Evolutionary conservation across 2,797 vertebrate species (phyloP).

Genomic region (Pseudopleuronectes americanus): DNA sequence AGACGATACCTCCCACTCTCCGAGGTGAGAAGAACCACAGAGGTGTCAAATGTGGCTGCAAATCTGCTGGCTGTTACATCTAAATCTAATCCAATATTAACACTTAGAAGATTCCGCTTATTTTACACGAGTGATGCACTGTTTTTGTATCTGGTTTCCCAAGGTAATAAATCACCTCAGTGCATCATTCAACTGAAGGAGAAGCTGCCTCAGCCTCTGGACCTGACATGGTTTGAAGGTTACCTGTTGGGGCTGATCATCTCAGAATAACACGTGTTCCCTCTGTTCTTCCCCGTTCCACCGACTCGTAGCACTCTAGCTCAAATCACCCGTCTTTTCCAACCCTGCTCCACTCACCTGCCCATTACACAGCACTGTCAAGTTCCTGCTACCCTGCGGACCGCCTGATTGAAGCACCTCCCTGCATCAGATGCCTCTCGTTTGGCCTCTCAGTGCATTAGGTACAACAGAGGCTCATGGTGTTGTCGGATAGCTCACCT

Average conservation of each 20-base stretch:
- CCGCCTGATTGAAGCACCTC: slow-evolving; percentile 5
- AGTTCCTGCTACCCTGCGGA: background rate
- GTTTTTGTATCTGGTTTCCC: background rate
- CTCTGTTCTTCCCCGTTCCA: background rate
- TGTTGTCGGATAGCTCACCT: slow-evolving; percentile 14
- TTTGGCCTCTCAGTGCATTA: slow-evolving; percentile 13
- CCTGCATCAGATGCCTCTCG: background rate
- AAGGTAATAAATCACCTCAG: background rate
- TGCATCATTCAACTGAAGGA: background rate
- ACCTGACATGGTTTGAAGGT: background rate
- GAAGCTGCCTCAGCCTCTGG: background rate
- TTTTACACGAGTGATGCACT: background rate
- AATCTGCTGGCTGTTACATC: too few relatives aligned
- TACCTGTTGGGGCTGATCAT: too few relatives aligned
- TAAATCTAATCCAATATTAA: too few relatives aligned
- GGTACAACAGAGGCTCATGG: background rate
- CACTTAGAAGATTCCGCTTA: background rate
- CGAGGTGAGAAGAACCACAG: too few relatives aligned
- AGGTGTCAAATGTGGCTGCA: too few relatives aligned
- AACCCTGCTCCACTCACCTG: background rate
- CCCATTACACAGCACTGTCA: background rate
- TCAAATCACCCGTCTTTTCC: slow-evolving; percentile 4
- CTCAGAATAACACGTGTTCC: background rate
- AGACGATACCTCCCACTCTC: too few relatives aligned
- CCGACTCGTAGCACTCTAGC: background rate